Percentiles rank a stretch among this genome's conserved stretches.
phyloP scores from a whole-genome alignment of 2,888 invertebrate species.

The Polyploca ridens region DNA sequence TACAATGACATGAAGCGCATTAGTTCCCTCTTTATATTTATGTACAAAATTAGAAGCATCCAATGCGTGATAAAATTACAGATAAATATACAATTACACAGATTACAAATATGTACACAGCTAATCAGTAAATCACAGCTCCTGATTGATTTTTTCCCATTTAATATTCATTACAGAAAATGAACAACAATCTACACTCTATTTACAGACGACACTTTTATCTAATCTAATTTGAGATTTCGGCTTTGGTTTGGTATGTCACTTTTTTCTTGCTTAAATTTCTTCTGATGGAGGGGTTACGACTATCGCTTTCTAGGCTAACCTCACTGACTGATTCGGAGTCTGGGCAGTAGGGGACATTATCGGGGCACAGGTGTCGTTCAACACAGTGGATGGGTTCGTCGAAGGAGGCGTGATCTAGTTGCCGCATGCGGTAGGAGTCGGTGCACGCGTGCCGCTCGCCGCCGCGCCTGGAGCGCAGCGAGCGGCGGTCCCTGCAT shows the following conservation, averaged over 20 bases:
- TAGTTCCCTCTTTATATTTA: conserved; percentile 48
- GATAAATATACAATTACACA: conserved; percentile 36
- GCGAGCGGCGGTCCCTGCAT: conserved; percentile 73
- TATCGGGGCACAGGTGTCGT: conserved; percentile 57
- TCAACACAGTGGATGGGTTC: conserved; percentile 67
- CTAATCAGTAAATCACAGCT: conserved; percentile 80
- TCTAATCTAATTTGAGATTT: conserved; percentile 53
- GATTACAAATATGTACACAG: conserved; percentile 55
- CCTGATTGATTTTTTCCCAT: conserved; percentile 58
- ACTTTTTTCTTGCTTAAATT: conserved; percentile 65
- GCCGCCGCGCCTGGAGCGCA: conserved; percentile 57
- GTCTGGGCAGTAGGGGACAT: conserved; percentile 60
- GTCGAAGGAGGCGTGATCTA: conserved; percentile 65
- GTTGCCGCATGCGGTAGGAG: conserved; percentile 61
- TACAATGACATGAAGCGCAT: conserved; percentile 60
- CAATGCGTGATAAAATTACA: conserved; percentile 27
- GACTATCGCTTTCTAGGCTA: conserved; percentile 73
- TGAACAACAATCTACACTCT: conserved; percentile 22
- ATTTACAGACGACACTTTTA: conserved; percentile 27
- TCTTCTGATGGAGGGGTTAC: conserved; percentile 66
- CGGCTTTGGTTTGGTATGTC: conserved; percentile 74
- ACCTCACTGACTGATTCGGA: conserved; percentile 75
- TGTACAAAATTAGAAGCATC: conserved; percentile 30
- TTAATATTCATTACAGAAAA: conserved; percentile 38
- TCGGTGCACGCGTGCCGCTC: conserved; percentile 50